Conservation (phyloP, 1,140 invertebrate species). For the Pseudomyrmex concolor region DNA sequence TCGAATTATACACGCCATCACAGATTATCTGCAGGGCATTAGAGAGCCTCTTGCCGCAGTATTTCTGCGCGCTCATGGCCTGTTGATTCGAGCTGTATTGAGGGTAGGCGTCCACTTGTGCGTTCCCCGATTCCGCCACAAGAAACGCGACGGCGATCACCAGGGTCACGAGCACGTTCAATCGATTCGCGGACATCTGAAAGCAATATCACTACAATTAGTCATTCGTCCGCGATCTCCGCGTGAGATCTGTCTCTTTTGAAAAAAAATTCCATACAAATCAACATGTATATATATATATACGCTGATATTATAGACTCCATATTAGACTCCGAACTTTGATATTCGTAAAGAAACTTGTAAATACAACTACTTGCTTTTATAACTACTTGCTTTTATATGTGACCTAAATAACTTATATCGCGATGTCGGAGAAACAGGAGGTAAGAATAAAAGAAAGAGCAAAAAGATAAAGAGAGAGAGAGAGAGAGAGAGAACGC, state of each 20-base stretch:
- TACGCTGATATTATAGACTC: too few species aligned
- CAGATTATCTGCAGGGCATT: constrained; percentile 80
- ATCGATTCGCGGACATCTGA: constrained; percentile 79
- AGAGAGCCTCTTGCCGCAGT: constrained; percentile 81
- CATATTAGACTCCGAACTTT: not conserved
- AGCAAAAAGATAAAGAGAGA: too few species aligned
- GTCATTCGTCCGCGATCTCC: not conserved
- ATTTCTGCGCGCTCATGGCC: constrained; percentile 69
- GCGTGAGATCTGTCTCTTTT: not conserved
- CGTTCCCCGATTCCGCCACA: constrained; percentile 69
- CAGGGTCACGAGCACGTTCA: constrained; percentile 72
- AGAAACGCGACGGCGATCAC: constrained; percentile 72
- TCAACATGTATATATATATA: too few species aligned
- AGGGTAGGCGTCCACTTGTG: constrained; percentile 74
- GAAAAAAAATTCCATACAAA: too few species aligned
- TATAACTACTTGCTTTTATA: too few species aligned
- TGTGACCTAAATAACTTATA: not conserved
- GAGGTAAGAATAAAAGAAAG: too few species aligned
- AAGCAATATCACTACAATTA: constrained; percentile 55
- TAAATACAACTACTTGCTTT: not conserved
- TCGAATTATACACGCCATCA: constrained; percentile 80
- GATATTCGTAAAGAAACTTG: not conserved
- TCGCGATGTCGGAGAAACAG: too few species aligned
- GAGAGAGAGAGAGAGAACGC: not conserved
- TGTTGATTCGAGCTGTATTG: constrained; percentile 74